Evolutionary conservation across 2,888 invertebrate genomes (phyloP).

Genomic region (Drosophila kokeensis): DNA sequence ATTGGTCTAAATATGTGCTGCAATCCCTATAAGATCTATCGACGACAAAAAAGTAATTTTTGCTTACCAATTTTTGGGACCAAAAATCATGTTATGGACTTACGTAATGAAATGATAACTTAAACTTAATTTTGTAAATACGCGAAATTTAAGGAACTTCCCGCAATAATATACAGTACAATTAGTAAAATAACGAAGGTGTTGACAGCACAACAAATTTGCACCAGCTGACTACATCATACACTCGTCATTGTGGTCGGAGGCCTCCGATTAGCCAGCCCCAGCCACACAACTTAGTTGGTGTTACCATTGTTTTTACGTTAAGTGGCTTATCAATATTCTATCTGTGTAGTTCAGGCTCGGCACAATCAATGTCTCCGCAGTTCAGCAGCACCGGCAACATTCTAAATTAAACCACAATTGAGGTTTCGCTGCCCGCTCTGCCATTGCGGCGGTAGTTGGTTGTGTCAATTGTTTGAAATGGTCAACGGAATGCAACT

Average conservation of each 20-base stretch:
- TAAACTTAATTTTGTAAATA: not conserved
- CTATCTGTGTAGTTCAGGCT: constrained; percentile 74
- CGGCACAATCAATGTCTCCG: constrained; percentile 57
- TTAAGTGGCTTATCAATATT: constrained; percentile 82
- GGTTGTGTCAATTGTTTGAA: constrained; percentile 75
- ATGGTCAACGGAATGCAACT: constrained; percentile 84
- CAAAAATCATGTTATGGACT: not conserved
- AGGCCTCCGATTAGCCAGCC: constrained; percentile 59
- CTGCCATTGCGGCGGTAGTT: constrained; percentile 37
- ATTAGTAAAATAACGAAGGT: not conserved
- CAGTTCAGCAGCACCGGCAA: constrained; percentile 54
- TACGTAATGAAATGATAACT: not conserved
- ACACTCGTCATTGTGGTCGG: constrained; percentile 18
- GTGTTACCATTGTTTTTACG: constrained; percentile 27
- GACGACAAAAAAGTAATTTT: not conserved
- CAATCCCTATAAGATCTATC: no score
- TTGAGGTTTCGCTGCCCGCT: constrained; percentile 56
- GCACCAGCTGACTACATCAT: constrained; percentile 73
- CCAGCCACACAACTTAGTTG: constrained; percentile 28
- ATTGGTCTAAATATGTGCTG: not conserved
- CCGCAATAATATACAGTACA: not conserved
- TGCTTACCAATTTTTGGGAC: not conserved
- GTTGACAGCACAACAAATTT: constrained; percentile 38
- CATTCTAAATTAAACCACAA: constrained; percentile 81
- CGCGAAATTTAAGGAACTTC: not conserved